A percentile compares a stretch with the other conserved stretches of the same genome.
Evolutionary conservation across 2,888 invertebrate genomes (phyloP).

Genomic region (Cheilosia vernalis): DNA sequence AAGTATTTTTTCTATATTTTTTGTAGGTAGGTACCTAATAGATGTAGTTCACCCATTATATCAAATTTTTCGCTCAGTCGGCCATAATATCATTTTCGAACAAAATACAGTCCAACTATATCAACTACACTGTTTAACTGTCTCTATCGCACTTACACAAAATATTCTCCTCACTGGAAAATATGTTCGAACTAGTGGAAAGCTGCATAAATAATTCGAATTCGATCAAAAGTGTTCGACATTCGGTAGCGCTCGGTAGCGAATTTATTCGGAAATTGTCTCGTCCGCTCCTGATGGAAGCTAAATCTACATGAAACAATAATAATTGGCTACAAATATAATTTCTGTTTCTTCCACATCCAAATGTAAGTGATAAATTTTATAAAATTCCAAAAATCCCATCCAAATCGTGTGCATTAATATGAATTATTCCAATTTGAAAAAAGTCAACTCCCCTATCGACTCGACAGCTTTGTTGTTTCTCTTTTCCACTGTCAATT

Average conservation of each 20-base stretch:
- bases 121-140: too few species aligned
- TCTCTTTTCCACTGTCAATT: constrained; percentile 38
- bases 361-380: constrained; percentile 70
- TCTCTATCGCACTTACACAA: constrained; percentile 18
- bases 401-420: not conserved
- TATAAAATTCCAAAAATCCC: not conserved
- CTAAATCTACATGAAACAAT: constrained; percentile 77
- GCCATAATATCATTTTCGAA: constrained; percentile 49
- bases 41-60: not conserved
- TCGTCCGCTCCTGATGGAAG: constrained; percentile 80
- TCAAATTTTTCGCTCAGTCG: constrained; percentile 37
- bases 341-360: constrained; percentile 19
- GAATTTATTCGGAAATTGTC: constrained; percentile 17
- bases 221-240: constrained; percentile 69
- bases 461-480: constrained; percentile 20
- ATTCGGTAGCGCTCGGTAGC: constrained; percentile 53
- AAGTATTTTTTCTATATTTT: too few species aligned
- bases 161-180: constrained; percentile 39
- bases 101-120: constrained; percentile 7
- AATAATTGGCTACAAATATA: constrained; percentile 62
- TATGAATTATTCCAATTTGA: constrained; percentile 18
- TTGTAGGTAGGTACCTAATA: not conserved
- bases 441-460: constrained; percentile 33
- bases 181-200: constrained; percentile 51
- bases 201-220: constrained; percentile 54